phyloP scores from a whole-genome alignment of 1,140 invertebrate species.

The Rhopalosiphum maidis region DNA sequence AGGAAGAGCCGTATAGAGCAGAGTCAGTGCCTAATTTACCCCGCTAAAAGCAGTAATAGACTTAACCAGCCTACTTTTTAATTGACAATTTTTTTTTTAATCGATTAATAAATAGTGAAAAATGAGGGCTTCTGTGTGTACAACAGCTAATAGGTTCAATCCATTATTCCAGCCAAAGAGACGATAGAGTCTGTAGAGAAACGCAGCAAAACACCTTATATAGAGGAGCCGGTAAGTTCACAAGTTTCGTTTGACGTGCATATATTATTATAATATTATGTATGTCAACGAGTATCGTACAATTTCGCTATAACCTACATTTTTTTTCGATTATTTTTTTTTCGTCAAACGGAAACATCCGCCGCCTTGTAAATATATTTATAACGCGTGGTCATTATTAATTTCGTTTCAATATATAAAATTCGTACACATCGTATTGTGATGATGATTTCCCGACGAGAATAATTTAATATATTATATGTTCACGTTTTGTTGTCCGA shows the following conservation, averaged over 20 bases:
- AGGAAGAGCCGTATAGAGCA: too few species aligned
- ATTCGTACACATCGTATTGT: background rate
- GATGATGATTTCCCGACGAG: background rate
- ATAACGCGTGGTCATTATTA: conserved; percentile 10
- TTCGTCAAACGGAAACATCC: background rate
- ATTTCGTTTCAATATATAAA: background rate
- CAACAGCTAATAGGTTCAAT: too few species aligned
- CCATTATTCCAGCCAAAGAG: too few species aligned
- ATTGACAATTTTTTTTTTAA: too few species aligned
- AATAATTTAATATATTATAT: background rate
- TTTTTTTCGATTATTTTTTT: background rate
- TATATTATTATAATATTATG: background rate
- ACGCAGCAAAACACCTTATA: background rate
- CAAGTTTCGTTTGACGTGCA: background rate
- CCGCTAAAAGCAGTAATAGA: too few species aligned
- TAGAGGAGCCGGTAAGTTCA: background rate
- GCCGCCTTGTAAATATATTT: background rate
- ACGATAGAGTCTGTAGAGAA: too few species aligned
- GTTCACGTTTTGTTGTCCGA: background rate
- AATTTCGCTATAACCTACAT: background rate
- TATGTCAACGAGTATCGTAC: background rate
- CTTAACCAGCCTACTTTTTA: too few species aligned
- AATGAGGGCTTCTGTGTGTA: too few species aligned
- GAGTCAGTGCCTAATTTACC: too few species aligned
- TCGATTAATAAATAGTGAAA: too few species aligned